Conservation (phyloP, 2,113 vertebrate species). For the Amblyopsis rosae region DNA sequence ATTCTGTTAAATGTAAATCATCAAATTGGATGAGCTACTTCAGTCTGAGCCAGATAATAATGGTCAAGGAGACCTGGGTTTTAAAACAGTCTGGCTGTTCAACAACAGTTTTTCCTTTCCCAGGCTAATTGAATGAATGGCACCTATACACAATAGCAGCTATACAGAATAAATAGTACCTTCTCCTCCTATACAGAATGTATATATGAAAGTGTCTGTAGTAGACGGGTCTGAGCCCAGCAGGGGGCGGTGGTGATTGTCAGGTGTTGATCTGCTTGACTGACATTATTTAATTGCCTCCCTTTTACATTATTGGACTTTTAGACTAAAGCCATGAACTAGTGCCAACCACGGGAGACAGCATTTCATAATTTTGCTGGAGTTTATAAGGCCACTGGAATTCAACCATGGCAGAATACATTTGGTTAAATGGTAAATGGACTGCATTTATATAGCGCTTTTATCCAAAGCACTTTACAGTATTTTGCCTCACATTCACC, state of each 20-base stretch:
- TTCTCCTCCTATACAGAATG: background rate
- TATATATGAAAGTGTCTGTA: background rate
- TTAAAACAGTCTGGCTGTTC: background rate
- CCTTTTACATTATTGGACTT: background rate
- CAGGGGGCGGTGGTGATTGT: constrained; percentile 71
- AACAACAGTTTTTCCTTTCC: background rate
- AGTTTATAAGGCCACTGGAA: too few relatives aligned
- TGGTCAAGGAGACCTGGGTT: constrained; percentile 12
- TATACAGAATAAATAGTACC: too few relatives aligned
- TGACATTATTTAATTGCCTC: constrained; percentile 4
- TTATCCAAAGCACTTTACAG: too few relatives aligned
- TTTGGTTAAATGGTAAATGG: too few relatives aligned
- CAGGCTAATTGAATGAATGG: constrained; percentile 1
- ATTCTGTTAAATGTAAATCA: too few relatives aligned
- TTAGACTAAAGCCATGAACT: constrained; percentile 1
- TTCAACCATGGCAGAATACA: too few relatives aligned
- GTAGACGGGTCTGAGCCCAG: constrained; percentile 50
- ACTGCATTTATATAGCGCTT: too few relatives aligned
- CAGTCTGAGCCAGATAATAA: constrained; percentile 2
- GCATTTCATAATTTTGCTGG: constrained; percentile 11
- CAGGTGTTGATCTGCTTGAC: constrained; percentile 39
- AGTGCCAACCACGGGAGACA: constrained; percentile 22
- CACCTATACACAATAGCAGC: background rate
- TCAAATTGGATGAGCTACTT: constrained; percentile 4
- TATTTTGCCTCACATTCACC: too few relatives aligned